Base-by-base conservation (phyloP, 1,140 invertebrate species). In the Eciton burchellii region DNA sequence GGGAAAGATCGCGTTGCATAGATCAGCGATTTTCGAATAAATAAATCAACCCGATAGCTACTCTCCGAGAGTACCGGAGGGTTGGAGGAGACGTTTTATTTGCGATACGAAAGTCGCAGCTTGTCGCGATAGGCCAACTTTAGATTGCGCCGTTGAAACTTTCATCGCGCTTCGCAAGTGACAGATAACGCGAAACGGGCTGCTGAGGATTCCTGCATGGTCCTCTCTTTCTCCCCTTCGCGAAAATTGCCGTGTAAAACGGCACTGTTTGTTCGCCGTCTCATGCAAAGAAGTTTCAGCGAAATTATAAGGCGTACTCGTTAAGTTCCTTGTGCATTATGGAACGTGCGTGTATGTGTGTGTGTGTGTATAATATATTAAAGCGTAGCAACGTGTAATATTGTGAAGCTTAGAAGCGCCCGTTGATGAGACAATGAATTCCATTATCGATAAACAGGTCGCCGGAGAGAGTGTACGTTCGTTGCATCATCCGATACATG, bases 141-240 rank as follows among this genome's bases (percentile, higher is more conserved):
- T 85, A 87, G 86, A 86, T 87, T 87, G 63, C 85, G 29, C 35
- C 45, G 24, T 83, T 72, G 52, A 57, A 88, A 84, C 71, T 87
- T 87, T 88, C 85, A 87, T 81, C 82, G 76, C 83, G 56, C 72
- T 87, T 62, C 68, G 56, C 29, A 84, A 88, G 35, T 35, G 74
- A 87, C 62, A 84, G 71, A 88, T 87, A 87, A 87, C 81, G 79
- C 62, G 29, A 81, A 35, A 62, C 47, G 72, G 43, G 68, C 47
- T 79, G n/a, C 29, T 2, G n/a, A 14, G 76, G 65, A 52, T 74
- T 85, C 81, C 43, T 45, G 77, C 45, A 54, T 45, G 59, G 35
- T 6, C 35, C 35, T 6, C 35, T 35, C 35, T 35, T 35, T 35
- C 35, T 35, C 35, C 35, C 35, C 35, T 35, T 6, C 60, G 54